phyloP scores from a whole-genome alignment of 2,888 invertebrate species.

The Busseola fusca region DNA sequence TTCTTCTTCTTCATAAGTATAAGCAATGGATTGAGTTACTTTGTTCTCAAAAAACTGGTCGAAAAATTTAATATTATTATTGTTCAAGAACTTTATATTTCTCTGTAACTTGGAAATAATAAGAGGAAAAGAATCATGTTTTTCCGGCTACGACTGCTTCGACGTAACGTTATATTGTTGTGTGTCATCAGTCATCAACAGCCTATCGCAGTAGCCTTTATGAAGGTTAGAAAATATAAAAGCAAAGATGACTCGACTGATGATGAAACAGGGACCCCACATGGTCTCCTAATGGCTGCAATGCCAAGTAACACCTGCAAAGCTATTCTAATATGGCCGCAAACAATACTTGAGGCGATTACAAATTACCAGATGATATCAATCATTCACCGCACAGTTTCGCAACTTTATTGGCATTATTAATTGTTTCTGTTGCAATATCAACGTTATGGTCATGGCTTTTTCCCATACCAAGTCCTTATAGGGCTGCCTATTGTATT shows the following conservation, averaged over 20 bases:
- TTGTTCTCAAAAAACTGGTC: background rate
- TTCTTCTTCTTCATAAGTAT: background rate
- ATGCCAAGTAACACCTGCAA: conserved; percentile 58
- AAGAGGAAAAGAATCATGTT: conserved; percentile 1
- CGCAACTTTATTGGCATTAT: conserved; percentile 65
- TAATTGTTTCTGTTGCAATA: conserved; percentile 63
- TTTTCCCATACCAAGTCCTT: conserved; percentile 44
- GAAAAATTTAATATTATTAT: background rate
- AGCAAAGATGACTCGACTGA: conserved; percentile 38
- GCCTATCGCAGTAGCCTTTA: conserved; percentile 1
- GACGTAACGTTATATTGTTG: conserved; percentile 19
- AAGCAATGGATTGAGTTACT: background rate
- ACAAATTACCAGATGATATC: conserved; percentile 61
- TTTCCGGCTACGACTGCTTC: conserved; percentile 2
- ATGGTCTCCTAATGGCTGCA: conserved; percentile 41
- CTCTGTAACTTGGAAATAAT: background rate
- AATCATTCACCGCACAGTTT: conserved; percentile 60
- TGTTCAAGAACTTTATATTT: background rate
- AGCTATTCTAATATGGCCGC: conserved; percentile 48
- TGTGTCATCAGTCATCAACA: conserved; percentile 27
- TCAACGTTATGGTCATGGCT: conserved; percentile 51
- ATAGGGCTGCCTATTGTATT: conserved; percentile 18
- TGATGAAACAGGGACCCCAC: conserved; percentile 54
- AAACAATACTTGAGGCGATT: conserved; percentile 58
- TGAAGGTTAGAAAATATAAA: conserved; percentile 25